Evolutionary conservation across 2,113 vertebrate genomes (phyloP).

Genomic region (Corythoichthys intestinalis): DNA sequence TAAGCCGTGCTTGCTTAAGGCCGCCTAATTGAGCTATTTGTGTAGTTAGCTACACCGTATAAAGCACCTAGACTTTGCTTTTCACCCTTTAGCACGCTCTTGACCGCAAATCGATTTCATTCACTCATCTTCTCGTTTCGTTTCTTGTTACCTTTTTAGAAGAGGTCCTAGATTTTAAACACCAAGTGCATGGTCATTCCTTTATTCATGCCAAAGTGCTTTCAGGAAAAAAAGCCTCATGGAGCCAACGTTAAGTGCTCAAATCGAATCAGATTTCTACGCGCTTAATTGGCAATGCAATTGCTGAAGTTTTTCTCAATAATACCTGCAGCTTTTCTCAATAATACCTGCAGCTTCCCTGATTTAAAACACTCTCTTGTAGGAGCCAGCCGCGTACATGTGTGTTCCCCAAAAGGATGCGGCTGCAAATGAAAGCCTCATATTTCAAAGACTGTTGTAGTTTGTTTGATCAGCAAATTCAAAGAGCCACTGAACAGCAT

Average conservation of each 20-base stretch:
- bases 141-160: neutral
- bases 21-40: conserved; percentile 74
- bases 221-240: neutral
- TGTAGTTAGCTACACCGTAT: conserved; percentile 50
- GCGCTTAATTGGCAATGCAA: conserved; percentile 2
- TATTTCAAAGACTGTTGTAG: conserved; percentile 2
- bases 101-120: conserved; percentile 1
- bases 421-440: neutral
- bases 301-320: no score
- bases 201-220: neutral
- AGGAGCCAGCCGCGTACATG: neutral
- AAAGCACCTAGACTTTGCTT: conserved; percentile 58
- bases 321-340: neutral
- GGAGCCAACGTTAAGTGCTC: neutral
- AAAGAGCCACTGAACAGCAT: conserved; percentile 20
- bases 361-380: neutral
- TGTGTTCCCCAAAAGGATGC: neutral
- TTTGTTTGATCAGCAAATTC: conserved; percentile 35
- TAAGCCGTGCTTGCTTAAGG: conserved; percentile 71
- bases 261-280: no score
- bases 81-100: conserved; percentile 29
- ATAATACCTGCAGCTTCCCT: neutral
- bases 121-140: neutral
- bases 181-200: neutral
- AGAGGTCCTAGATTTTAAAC: neutral